These are phyloP conservation scores for Corythaixoides concolor DNA, from an alignment of 2,113 vertebrate genomes.

Conservation along the genomic window DNA sequence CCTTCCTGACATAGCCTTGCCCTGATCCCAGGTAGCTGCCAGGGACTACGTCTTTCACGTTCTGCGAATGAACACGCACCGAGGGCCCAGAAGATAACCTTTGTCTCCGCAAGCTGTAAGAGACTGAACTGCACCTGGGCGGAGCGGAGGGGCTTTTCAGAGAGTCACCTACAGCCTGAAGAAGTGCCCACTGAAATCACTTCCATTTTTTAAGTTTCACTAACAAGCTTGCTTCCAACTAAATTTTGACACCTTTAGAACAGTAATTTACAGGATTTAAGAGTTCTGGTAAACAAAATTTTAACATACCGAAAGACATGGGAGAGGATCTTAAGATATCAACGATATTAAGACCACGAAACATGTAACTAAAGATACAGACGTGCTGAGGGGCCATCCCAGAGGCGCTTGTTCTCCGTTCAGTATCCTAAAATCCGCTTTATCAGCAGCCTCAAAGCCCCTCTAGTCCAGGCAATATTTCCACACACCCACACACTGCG, in stretches of 20 bases:
- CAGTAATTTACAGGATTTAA: not conserved
- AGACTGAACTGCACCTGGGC: not conserved
- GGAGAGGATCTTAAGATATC: not conserved
- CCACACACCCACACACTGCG: rapidly evolving
- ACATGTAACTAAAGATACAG: not conserved
- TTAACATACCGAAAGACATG: not conserved
- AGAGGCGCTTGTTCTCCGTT: rapidly evolving
- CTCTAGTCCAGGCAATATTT: not conserved
- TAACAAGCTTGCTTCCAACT: not conserved
- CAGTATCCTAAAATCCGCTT: not conserved
- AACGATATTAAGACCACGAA: not conserved
- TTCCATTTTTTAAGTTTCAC: not conserved
- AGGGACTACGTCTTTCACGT: not conserved
- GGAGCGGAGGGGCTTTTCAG: not conserved
- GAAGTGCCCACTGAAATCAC: not conserved
- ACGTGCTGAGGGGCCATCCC: not conserved
- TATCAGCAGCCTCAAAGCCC: not conserved
- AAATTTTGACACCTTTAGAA: not conserved
- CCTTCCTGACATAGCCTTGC: not conserved
- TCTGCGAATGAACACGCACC: not conserved
- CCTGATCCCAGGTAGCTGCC: not conserved
- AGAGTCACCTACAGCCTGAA: not conserved
- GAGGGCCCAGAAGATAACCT: not conserved
- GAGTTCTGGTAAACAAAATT: not conserved
- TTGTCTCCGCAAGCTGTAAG: not conserved